Evolutionary conservation across 1,140 invertebrate genomes (phyloP).

Genomic region (Littorina saxatilis): DNA sequence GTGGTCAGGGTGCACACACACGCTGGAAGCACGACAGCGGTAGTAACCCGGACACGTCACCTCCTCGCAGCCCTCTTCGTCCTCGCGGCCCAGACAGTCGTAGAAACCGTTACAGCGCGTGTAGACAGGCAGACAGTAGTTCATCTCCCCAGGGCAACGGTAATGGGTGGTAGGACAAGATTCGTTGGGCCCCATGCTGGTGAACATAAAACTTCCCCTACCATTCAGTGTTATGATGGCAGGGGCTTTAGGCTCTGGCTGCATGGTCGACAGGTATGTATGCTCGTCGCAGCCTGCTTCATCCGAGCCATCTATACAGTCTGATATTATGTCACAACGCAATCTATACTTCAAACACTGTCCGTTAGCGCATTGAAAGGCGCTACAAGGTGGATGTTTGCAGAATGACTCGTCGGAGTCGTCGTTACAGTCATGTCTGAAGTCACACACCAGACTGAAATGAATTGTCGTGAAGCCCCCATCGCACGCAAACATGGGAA

Average conservation of each 20-base stretch:
- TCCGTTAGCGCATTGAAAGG: neutral
- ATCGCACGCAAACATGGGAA: neutral
- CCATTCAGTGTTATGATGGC: no score
- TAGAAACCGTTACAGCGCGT: no score
- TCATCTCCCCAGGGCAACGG: neutral
- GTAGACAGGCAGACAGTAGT: no score
- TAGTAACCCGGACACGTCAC: conserved; percentile 43
- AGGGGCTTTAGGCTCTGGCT: no score
- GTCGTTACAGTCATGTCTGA: neutral
- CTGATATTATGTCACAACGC: neutral
- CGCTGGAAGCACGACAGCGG: conserved; percentile 10
- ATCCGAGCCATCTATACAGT: neutral
- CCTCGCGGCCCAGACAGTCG: no score
- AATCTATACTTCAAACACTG: neutral
- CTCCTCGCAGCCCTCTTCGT: no score
- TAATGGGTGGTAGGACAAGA: no score
- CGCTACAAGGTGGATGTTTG: neutral
- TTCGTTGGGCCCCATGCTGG: no score
- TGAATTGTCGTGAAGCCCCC: neutral
- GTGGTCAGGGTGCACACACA: no score
- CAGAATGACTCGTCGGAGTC: neutral
- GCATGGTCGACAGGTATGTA: no score
- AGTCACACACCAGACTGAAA: neutral
- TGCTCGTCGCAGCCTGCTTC: neutral
- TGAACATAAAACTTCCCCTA: no score